phyloP scores from a whole-genome alignment of 2,888 invertebrate species.

The Epistrophe eligans region DNA sequence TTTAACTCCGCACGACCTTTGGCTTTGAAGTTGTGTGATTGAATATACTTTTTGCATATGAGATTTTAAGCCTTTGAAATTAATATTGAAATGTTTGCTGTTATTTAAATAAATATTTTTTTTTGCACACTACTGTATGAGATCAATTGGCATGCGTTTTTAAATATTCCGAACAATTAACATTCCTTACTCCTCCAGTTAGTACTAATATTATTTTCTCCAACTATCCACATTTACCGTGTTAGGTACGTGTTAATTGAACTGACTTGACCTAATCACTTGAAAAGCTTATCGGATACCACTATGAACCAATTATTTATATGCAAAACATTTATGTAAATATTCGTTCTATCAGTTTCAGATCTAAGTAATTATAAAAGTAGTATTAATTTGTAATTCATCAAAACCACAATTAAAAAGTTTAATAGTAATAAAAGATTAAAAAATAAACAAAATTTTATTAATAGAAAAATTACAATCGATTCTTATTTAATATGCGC shows the following conservation, averaged over 20 bases:
- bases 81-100: too few relatives aligned
- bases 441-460: neutral
- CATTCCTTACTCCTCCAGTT: neutral
- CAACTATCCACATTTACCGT: neutral
- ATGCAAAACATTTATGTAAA: neutral
- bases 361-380: neutral
- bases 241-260: neutral
- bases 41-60: too few relatives aligned
- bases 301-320: conserved; percentile 3
- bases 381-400: neutral
- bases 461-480: neutral
- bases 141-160: neutral
- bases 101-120: too few relatives aligned
- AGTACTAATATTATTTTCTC: neutral
- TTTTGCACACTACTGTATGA: neutral
- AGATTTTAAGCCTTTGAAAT: too few relatives aligned
- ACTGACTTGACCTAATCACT: conserved; percentile 9
- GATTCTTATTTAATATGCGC: neutral
- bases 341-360: neutral
- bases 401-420: neutral
- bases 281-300: neutral
- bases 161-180: conserved; percentile 1
- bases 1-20: too few relatives aligned
- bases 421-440: neutral
- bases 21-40: too few relatives aligned